These are phyloP conservation scores for Leucopsar rothschildi DNA, from an alignment of 2,113 vertebrate genomes.

Conservation along the genomic window DNA sequence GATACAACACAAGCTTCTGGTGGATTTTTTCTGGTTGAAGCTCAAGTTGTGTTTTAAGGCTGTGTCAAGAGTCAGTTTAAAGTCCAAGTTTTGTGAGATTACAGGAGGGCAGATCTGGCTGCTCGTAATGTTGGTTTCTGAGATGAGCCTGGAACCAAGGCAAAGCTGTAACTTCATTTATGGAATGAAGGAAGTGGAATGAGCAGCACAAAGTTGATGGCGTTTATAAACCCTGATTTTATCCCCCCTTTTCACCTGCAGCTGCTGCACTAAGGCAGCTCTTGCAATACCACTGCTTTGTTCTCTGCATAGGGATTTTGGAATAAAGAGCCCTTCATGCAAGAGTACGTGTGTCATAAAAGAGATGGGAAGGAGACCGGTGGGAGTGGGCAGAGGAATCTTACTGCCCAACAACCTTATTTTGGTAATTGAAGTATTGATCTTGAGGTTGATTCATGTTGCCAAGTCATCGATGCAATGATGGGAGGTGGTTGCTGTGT, in stretches of 20 bases:
- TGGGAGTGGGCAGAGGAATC: neutral
- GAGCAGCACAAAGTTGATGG: neutral
- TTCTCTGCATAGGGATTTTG: neutral
- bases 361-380: neutral
- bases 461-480: neutral
- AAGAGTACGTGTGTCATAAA: neutral
- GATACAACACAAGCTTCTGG: fast-evolving
- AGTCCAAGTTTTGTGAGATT: neutral
- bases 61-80: neutral
- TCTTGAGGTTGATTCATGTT: neutral
- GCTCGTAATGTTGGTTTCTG: neutral
- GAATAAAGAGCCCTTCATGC: neutral
- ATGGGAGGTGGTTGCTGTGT: neutral
- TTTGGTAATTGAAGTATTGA: neutral
- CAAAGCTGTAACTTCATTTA: neutral
- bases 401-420: neutral
- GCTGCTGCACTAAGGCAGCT: neutral
- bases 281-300: neutral
- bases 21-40: neutral
- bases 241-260: neutral
- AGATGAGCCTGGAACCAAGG: neutral
- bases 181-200: neutral
- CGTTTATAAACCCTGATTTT: neutral
- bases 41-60: neutral
- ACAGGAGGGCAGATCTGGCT: neutral